These are phyloP conservation scores for Panopea generosa DNA, from an alignment of 2,888 invertebrate genomes.

Conservation along the genomic window DNA sequence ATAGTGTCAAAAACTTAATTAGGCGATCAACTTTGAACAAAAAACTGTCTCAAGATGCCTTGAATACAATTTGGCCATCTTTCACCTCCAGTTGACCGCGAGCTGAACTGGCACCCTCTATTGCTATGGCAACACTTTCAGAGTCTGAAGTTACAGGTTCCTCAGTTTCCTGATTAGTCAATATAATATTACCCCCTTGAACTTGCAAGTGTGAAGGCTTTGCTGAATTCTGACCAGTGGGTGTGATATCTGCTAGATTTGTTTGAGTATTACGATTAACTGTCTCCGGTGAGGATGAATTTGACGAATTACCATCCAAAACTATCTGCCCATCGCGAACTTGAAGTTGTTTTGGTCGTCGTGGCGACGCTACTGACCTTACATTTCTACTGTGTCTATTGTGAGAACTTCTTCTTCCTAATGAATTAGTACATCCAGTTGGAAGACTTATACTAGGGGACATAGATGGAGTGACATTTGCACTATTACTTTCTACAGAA, in stretches of 20 bases:
- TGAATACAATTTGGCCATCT: constrained; percentile 71
- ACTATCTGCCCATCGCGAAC: constrained; percentile 67
- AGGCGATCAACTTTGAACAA: too few relatives aligned
- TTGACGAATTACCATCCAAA: constrained; percentile 48
- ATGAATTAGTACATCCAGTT: neutral
- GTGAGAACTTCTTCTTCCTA: constrained; percentile 7
- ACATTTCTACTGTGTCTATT: constrained; percentile 30
- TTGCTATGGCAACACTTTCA: constrained; percentile 3
- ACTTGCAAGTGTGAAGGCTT: constrained; percentile 61
- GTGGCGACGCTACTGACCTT: constrained; percentile 28
- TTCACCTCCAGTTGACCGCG: constrained; percentile 69
- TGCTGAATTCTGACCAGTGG: constrained; percentile 13
- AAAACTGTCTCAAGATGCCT: constrained; percentile 37
- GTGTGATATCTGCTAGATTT: constrained; percentile 44
- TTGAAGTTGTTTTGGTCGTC: constrained; percentile 55
- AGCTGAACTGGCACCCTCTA: constrained; percentile 38
- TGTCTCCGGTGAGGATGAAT: constrained; percentile 48
- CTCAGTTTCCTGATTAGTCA: constrained; percentile 31
- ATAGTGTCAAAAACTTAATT: too few relatives aligned
- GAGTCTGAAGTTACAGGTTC: constrained; percentile 15
- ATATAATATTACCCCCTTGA: constrained; percentile 59
- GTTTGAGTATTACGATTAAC: constrained; percentile 54
- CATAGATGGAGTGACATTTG: constrained; percentile 14
- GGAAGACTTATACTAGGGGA: neutral
- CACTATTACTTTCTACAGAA: neutral